phyloP scores from a whole-genome alignment of 1,140 invertebrate species.

The Drosophila azteca region DNA sequence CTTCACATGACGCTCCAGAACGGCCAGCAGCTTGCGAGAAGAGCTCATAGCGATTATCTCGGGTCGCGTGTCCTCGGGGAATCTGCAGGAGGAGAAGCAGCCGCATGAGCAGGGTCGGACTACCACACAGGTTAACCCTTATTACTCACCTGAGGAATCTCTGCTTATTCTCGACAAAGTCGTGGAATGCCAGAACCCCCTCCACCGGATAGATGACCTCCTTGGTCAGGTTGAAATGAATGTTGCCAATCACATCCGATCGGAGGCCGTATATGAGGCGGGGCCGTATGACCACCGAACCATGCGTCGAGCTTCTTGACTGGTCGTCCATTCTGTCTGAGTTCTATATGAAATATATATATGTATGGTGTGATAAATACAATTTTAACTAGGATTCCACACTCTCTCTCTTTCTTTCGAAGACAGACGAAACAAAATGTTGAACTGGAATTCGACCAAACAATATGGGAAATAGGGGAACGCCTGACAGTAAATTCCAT shows the following conservation, averaged over 20 bases:
- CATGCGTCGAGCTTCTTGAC: conserved; percentile 23
- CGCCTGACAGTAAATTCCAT: conserved; percentile 72
- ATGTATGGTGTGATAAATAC: conserved; percentile 12
- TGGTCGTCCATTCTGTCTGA: conserved; percentile 48
- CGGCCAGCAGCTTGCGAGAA: conserved; percentile 74
- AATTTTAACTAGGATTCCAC: conserved; percentile 35
- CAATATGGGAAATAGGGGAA: conserved; percentile 49
- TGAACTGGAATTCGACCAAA: conserved; percentile 71
- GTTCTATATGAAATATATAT: conserved; percentile 59
- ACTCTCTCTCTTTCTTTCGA: conserved; percentile 13
- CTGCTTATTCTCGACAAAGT: conserved; percentile 84
- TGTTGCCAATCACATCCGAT: conserved; percentile 86
- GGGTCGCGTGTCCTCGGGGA: conserved; percentile 69
- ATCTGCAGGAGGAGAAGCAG: conserved; percentile 18
- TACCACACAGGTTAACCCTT: not conserved
- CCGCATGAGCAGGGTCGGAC: rapidly evolving
- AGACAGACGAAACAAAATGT: conserved; percentile 14
- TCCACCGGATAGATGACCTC: conserved; percentile 88
- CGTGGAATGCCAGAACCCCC: conserved; percentile 86
- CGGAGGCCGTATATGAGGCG: conserved; percentile 86
- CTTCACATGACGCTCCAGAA: conserved; percentile 63
- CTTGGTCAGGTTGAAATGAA: conserved; percentile 86
- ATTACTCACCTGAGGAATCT: conserved; percentile 81
- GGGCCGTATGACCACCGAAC: conserved; percentile 83
- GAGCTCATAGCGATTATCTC: conserved; percentile 73